Base-by-base conservation (phyloP, 2,797 vertebrate genomes). In the Diplodus puntazzo region DNA sequence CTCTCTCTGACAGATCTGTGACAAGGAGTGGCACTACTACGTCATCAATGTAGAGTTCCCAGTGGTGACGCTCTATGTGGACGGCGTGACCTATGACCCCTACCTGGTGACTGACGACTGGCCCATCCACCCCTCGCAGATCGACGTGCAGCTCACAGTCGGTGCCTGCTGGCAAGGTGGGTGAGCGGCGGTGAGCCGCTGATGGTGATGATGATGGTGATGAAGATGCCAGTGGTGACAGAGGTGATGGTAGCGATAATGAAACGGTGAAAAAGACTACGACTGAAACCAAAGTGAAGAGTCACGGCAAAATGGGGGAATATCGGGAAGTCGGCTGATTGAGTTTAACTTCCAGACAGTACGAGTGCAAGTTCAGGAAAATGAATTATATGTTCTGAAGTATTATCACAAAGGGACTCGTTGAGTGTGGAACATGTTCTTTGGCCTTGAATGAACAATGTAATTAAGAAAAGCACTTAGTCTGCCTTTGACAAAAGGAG, bases 1-100 rank as follows among this genome's bases (percentile, higher is more conserved):
- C 75, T 81, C 69, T 89, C 71, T 80, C 50, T 62, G 73, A 72
- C 94, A 99, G 98, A 99, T 99, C 85, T 99, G 98, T 81, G 98
- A 99, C 91, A 98, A 99, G 90, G 98, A 99, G 87, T 99, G 98
- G 98, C 98, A 99, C 91, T 98, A 99, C 93, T 99, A 99, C 1
- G 94, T 99, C 79, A 96, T 99, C 88, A 98, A 97, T 0, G 96
- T 99, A 61, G 98, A 98, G 88, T 98, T 99, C 86, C 98, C 98
- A 0, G 94, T 96, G 81, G 98, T 99, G 72, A 97, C 96, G 0
- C 94, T 99, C 30, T 99, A 98, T 69, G 98, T 98, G 95, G 98
- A 99, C 7, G 98, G 98, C 55, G 95, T 97, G 60, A 98, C 97
- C 0, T 99, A 97, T 1, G 97, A 99, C 80, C 98, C 98, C 8